Evolutionary conservation across 1,140 invertebrate species (phyloP).

Genomic region (Paraescarpia echinospica): DNA sequence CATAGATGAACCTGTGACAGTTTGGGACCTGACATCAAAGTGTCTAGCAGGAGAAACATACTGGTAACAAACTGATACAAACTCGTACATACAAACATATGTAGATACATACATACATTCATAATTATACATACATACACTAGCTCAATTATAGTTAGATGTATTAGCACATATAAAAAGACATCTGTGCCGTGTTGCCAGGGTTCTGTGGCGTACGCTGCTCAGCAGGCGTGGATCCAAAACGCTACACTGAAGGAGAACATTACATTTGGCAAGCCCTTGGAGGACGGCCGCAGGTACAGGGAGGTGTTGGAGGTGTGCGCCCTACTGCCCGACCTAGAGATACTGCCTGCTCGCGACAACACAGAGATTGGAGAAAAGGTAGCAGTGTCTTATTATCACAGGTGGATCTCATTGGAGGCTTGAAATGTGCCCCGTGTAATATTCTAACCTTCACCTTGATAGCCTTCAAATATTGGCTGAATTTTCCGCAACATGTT

Average conservation of each 20-base stretch:
- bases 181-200: conserved; percentile 9
- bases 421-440: neutral
- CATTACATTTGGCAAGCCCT: conserved; percentile 70
- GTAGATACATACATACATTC: neutral
- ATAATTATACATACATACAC: neutral
- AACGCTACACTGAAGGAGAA: conserved; percentile 80
- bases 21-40: no score
- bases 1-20: no score
- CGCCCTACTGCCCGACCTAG: conserved; percentile 70
- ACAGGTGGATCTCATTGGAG: neutral
- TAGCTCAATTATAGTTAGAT: neutral
- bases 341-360: conserved; percentile 69
- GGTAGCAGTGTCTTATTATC: conserved; percentile 7
- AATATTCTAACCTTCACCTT: neutral
- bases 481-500: no score
- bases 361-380: conserved; percentile 62
- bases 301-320: conserved; percentile 60
- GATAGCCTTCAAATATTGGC: no score
- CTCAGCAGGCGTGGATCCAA: conserved; percentile 79
- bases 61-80: neutral
- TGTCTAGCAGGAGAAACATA: neutral
- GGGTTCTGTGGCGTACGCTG: conserved; percentile 66
- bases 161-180: neutral
- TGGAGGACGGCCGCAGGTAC: conserved; percentile 60
- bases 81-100: neutral